Percentiles rank a stretch among this genome's conserved stretches.
phyloP scores from a whole-genome alignment of 2,113 vertebrate species.

The Zosterops pallidus region DNA sequence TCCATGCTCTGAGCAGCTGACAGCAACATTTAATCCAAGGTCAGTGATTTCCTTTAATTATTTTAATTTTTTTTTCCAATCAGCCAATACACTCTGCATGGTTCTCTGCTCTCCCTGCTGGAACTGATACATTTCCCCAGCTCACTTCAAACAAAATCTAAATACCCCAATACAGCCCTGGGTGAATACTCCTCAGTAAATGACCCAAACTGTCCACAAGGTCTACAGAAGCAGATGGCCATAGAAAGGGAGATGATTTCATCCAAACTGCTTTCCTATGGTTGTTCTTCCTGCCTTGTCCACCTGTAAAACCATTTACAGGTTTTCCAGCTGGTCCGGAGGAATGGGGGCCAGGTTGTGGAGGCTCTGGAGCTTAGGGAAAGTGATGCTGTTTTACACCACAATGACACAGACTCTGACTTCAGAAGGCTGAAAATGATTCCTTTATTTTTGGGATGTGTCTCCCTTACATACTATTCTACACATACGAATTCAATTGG shows the following conservation, averaged over 20 bases:
- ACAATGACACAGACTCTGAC: too few relatives aligned
- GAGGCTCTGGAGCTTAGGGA: not conserved
- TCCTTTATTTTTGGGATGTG: too few relatives aligned
- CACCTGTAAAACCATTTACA: not conserved
- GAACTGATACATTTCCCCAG: not conserved
- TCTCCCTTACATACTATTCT: too few relatives aligned
- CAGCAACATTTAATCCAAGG: conserved; percentile 36
- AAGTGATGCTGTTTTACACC: too few relatives aligned
- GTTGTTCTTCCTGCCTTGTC: not conserved
- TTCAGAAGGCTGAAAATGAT: too few relatives aligned
- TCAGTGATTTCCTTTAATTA: conserved; percentile 50
- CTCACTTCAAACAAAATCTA: not conserved
- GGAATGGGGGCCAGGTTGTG: not conserved
- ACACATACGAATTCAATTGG: too few relatives aligned
- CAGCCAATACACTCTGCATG: not conserved
- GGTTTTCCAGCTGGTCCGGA: too few relatives aligned
- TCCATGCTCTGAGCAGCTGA: not conserved
- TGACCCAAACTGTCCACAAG: not conserved
- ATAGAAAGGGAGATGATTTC: not conserved
- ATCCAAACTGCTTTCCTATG: not conserved
- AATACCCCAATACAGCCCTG: not conserved
- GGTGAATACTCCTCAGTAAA: not conserved
- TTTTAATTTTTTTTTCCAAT: not conserved
- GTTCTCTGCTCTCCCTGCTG: not conserved
- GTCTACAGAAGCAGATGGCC: not conserved